Evolutionary conservation across 1,140 invertebrate species (phyloP), one percentile per base, ranked within the genome.

Genomic region (Psilanteris sp.): DNA sequence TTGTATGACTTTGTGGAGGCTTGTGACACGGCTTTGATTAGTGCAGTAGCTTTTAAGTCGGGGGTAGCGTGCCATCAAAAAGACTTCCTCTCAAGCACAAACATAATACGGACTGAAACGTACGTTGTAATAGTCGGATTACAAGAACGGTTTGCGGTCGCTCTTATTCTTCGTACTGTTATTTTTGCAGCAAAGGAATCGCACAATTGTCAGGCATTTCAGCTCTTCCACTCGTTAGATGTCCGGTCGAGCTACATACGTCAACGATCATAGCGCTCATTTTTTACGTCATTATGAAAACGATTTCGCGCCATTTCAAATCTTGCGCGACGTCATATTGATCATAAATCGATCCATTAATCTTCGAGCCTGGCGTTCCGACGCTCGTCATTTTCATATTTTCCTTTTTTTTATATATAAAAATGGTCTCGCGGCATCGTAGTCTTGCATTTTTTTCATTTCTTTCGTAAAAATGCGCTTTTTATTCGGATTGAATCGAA

Each of bases 11-110:
- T 57, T 50, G 27, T 24, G 14, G 39, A 34, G 24, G 9, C 13
- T 18, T 26, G 48, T 34, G 59, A 59, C 50, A 22, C 10, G 14
- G 59, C 70, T 74, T 67, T 74, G 70, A 66, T 66, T 66, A 61
- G 36, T 59, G 46, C 8, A 41, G 68, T 55, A 3, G 57, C 52
- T 64, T 64, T 57, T 64, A 64, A 64, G 41, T 64, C 46, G 36
- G 41, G 41, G 31, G 55, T 52, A 54, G 55, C 52, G 41, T 43
- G 46, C 39, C 11, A 74, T 61, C 39, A 62, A 72, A 52, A 67
- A 68, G 41, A 62, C 43, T 37, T 57, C 44, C 36, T 54, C 41
- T 61, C 14, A 4, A 57, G 43, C 24, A 29, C 24, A 62, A 39
- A 32, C 44, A 62, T 67, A 68, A 77, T 72, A 48, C 62, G 4